Evolutionary conservation across 2,888 invertebrate species (phyloP).

Genomic region (Heliconius aoede): DNA sequence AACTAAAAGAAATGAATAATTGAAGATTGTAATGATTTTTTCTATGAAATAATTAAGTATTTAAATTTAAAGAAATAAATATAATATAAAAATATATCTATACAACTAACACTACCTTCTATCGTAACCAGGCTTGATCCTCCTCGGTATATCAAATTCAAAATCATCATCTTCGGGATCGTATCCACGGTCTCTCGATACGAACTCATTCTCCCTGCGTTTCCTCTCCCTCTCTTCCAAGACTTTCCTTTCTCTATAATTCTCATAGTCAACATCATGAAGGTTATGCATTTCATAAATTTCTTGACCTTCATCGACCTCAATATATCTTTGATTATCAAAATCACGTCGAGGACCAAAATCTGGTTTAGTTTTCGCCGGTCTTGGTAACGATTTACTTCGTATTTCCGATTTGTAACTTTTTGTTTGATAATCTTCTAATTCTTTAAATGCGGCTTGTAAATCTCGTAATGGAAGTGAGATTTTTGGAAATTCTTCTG

Average conservation of each 20-base stretch:
- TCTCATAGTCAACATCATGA: conserved; percentile 74
- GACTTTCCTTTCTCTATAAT: conserved; percentile 78
- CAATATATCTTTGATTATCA: conserved; percentile 62
- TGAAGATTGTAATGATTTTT: no score
- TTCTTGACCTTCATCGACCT: conserved; percentile 70
- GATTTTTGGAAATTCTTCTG: conserved; percentile 77
- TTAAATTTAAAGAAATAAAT: no score
- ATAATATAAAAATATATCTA: no score
- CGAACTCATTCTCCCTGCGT: conserved; percentile 61
- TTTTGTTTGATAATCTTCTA: conserved; percentile 71
- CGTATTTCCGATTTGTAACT: conserved; percentile 62
- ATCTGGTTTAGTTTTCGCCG: conserved; percentile 64
- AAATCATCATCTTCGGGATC: conserved; percentile 77
- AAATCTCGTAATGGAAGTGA: conserved; percentile 75
- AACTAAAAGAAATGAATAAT: no score
- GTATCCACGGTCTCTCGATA: conserved; percentile 66
- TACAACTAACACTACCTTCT: conserved; percentile 45
- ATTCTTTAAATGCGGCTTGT: conserved; percentile 73
- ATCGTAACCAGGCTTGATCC: conserved; percentile 52
- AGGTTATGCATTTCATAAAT: conserved; percentile 75
- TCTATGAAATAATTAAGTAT: no score
- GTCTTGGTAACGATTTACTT: conserved; percentile 75
- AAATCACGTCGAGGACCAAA: conserved; percentile 67
- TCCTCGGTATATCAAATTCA: conserved; percentile 68
- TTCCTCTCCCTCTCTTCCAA: conserved; percentile 60